Evolutionary conservation across 1,140 invertebrate genomes (phyloP), one percentile per base, ranked within the genome.

Genomic region (Himalopsyche phryganea): DNA sequence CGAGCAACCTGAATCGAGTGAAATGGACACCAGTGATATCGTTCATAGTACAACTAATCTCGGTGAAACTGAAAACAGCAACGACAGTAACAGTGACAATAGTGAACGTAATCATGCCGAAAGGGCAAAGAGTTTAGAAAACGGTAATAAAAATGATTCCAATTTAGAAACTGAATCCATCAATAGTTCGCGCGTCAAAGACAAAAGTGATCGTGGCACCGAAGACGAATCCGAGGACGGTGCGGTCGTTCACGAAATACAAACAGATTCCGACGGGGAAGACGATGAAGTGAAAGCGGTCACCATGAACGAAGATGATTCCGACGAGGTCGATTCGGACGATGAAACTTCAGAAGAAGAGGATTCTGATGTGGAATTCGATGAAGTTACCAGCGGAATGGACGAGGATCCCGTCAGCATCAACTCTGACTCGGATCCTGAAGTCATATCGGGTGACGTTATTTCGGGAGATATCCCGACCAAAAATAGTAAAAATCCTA

Each of bases 331-430:
- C 13, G 56, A 63, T 47, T 55, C 61, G 2, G 61, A 59, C 15
- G 56, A 63, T n/a, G 61, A 63, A 32, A 54, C 61, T n/a, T 55
- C 57, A 6, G 50, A 54, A 17, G 60, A 62, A 28, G 61, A 59
- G 9, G 23, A 35, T 20, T 50, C 56, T 11, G 61, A 59, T 17
- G 35, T n/a, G 11, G 53, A 55, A 13, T 19, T 41, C 1, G 60
- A 48, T 11, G 45, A 60, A 20, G 51, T 45, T 6, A 28, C 7
- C 13, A 58, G 36, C 17, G 42, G 58, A 19, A 10, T 13, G 20
- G 56, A 64, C 18, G 65, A 66, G 47, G 60, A 61, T 10, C 66
- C 63, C n/a, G 61, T 67, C 33, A 63, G 60, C n/a, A 65, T 67
- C 46, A 57, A 64, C 15, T 66, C 66, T 14, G 65, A 67, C 56